Base-by-base conservation (phyloP, 2,888 invertebrate species). In the Odontomyia ornata region DNA sequence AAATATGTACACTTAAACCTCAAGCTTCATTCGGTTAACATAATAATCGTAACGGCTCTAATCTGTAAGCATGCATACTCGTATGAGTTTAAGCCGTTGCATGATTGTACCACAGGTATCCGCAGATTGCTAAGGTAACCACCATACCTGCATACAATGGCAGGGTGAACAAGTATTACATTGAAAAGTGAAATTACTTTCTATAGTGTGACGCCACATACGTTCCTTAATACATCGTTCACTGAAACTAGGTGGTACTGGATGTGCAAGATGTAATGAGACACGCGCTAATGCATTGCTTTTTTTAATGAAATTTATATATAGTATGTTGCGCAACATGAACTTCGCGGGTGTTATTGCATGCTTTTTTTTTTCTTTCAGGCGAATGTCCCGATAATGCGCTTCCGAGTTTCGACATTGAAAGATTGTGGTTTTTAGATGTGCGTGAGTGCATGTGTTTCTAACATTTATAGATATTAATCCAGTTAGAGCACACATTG, bases 171-270 rank as follows among this genome's bases (percentile, higher is more conserved):
- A 60, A 60, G 23, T 25, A 60, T 60, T 60, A 43, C 36, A 60
- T 57, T 73, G 56, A 76, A 78, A 78, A 78, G 78, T 78, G 78
- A 78, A 78, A 78, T 60, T 78, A 72, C 78, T 78, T 78, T 78
- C 78, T 78, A 78, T 18, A 67, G 57, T 46, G 73, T 78, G 76
- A 78, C 76, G 76, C 73, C 76, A 78, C 46, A 47, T 25, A 56
- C 65, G 73, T 57, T 57, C 36, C 60, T 60, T 15, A 15, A 18
- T 25, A 21, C 18, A 4, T 56, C 9, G 36, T 36, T 3, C 25
- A 23, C 1, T 73, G 73, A 21, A 69, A 60, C 13, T 7, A 60
- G 15, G 13, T 21, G 23, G 11, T 11, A 18, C 9, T 30, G 15
- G 28, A 30, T 0, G 27, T 15, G 57, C 21, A 25, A 21, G 25